Percentiles rank a stretch among this genome's conserved stretches.
These are phyloP conservation scores for Nerophis lumbriciformis DNA, from an alignment of 2,113 vertebrate species.

Conservation along the genomic window DNA sequence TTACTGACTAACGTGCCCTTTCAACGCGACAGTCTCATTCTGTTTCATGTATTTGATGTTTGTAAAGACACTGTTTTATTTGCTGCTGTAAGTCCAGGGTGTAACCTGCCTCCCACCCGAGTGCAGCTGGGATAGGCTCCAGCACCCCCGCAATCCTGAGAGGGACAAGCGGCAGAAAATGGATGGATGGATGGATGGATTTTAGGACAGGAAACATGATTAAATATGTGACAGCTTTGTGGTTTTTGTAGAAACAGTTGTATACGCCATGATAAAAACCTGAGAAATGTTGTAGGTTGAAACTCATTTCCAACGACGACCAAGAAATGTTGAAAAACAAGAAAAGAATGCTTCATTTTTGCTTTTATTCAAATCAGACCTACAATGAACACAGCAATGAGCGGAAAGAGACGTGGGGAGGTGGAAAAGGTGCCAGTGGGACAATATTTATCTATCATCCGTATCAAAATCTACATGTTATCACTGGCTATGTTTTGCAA, in stretches of 20 bases:
- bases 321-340: not conserved
- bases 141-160: no score
- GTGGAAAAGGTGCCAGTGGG: no score
- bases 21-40: conserved; percentile 2
- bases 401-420: no score
- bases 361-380: not conserved
- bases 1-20: conserved; percentile 11
- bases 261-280: not conserved
- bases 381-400: no score
- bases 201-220: not conserved
- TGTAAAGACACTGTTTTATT: not conserved
- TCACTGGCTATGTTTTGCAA: no score
- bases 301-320: not conserved
- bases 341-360: not conserved
- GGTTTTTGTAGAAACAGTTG: not conserved
- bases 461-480: no score
- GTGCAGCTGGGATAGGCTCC: no score
- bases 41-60: conserved; percentile 2
- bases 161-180: no score
- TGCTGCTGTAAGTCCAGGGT: not conserved
- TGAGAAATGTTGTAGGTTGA: not conserved
- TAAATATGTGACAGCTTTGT: not conserved
- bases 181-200: not conserved
- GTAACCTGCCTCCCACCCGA: no score
- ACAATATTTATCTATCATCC: no score